These are phyloP conservation scores for Conus ventricosus DNA, from an alignment of 1,140 invertebrate species.

Conservation along the genomic window DNA sequence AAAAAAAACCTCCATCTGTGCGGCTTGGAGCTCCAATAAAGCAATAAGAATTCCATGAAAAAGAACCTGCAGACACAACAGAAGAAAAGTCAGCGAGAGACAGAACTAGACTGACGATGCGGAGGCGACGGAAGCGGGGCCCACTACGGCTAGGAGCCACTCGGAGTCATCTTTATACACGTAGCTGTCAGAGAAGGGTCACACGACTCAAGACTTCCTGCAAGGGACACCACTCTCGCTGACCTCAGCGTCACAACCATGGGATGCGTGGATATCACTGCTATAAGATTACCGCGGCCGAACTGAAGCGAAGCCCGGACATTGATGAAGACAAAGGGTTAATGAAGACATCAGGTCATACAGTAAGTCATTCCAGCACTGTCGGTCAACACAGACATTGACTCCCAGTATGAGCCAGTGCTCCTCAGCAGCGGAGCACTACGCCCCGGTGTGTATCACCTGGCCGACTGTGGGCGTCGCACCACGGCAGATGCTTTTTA, in stretches of 20 bases:
- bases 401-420: too few relatives aligned
- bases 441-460: too few relatives aligned
- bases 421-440: too few relatives aligned
- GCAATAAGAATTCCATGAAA: background rate
- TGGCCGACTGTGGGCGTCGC: too few relatives aligned
- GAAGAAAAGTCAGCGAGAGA: background rate
- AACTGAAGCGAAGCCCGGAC: background rate
- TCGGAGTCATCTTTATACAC: background rate
- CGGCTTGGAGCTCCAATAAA: too few relatives aligned
- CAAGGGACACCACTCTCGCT: background rate
- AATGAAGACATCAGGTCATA: background rate
- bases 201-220: background rate
- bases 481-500: too few relatives aligned
- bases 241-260: background rate
- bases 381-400: too few relatives aligned
- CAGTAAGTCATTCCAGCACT: too few relatives aligned
- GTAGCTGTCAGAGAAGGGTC: slow-evolving; percentile 19
- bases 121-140: background rate
- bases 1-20: too few relatives aligned
- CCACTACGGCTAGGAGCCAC: background rate
- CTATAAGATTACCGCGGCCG: background rate
- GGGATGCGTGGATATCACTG: background rate
- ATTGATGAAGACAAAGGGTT: background rate
- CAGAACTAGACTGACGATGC: background rate
- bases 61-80: background rate